Evolutionary conservation across 2,888 invertebrate species (phyloP).

Genomic region (Polylopha cassiicola): DNA sequence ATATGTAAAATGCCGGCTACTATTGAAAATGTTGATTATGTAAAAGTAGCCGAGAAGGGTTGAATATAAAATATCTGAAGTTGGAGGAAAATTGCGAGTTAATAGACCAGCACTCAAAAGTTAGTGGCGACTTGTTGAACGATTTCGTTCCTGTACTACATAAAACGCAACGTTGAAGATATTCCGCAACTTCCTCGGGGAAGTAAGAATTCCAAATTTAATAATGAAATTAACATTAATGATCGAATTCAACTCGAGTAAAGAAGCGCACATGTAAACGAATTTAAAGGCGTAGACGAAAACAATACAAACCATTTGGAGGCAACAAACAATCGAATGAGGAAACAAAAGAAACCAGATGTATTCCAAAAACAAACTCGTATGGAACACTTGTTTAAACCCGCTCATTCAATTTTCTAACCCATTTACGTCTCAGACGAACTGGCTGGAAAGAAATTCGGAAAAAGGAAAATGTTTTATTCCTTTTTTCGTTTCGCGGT

Average conservation of each 20-base stretch:
- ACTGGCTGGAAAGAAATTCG: constrained; percentile 53
- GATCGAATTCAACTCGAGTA: too few species aligned
- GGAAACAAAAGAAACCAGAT: constrained; percentile 51
- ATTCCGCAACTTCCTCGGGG: not conserved
- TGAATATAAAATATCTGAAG: constrained; percentile 22
- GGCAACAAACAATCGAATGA: constrained; percentile 38
- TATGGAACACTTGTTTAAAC: constrained; percentile 65
- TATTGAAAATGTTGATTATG: constrained; percentile 17
- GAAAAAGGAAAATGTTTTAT: constrained; percentile 38
- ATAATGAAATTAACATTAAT: too few species aligned
- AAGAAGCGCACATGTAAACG: constrained; percentile 17
- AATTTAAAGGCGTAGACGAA: constrained; percentile 18
- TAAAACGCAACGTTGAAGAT: constrained; percentile 8
- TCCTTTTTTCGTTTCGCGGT: constrained; percentile 58
- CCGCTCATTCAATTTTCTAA: constrained; percentile 76
- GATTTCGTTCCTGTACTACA: constrained; percentile 19
- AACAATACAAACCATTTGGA: constrained; percentile 25
- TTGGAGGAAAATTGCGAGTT: constrained; percentile 21
- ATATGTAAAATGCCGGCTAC: too few species aligned
- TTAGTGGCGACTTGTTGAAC: constrained; percentile 22
- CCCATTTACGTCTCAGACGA: constrained; percentile 75
- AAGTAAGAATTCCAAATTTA: too few species aligned
- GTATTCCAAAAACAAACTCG: constrained; percentile 41
- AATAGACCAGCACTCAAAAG: constrained; percentile 23
- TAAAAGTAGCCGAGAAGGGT: constrained; percentile 19